Evolutionary conservation across 2,113 vertebrate species (phyloP), one percentile per base, ranked within the genome.

Genomic region (Perca flavescens): DNA sequence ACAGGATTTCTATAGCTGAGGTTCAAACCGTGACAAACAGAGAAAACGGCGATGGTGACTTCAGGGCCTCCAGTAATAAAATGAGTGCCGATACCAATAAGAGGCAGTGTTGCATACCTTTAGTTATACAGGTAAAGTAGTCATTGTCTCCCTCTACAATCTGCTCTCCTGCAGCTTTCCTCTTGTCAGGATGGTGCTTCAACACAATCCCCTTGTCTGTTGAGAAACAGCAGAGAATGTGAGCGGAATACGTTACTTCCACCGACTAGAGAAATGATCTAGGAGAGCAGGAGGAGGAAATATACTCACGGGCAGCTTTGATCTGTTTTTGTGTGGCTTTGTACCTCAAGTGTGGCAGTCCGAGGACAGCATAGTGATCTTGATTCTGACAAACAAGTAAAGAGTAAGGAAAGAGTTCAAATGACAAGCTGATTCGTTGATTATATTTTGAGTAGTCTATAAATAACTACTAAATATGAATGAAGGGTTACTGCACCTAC

Each of bases 121-220:
- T 99, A 91, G 98, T 99, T 89, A 99, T 99, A 82, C 98, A 99
- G 7, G 98, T 99, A 65, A 99, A 99, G 89, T 99, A 99, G 92
- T 99, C 98, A 46, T 99, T 99, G 92, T 99, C 98, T 56, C 98
- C 98, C 93, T 99, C 97, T 72, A 96, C 96, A 71, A 99, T 99
- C 94, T 97, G 97, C 77, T 99, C 98, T 64, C 98, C 98, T 4
- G 97, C 96, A 80, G 98, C 98, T 97, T 99, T 99, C 92, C 98
- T 94, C 90, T 99, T 99, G 93, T 99, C 98, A 1, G 98, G 98
- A 60, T 99, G 98, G 92, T 99, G 98, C 92, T 98, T 99, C 94
- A 99, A 92, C 90, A 99, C 98, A 93, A 99, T 99, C 5, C 96
- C 94, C 95, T 99, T 99, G 93, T 99, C 98, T 99, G 94, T 22